Evolutionary conservation across 2,797 vertebrate genomes (phyloP).

Genomic region (Oreortyx pictus): DNA sequence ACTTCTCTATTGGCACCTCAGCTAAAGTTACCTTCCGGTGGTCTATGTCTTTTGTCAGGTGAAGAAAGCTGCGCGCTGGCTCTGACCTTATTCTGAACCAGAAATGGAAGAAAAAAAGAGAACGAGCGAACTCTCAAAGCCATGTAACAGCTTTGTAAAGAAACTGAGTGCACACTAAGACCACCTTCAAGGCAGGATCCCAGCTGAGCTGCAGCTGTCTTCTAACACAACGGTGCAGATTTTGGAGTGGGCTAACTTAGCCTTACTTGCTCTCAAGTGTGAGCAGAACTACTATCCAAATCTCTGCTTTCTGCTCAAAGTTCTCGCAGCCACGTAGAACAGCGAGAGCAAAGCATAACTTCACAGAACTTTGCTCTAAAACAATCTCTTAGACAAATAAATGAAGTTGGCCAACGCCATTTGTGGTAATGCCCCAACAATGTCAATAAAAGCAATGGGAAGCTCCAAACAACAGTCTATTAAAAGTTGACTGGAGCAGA

Average conservation of each 20-base stretch:
- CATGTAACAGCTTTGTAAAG: not conserved
- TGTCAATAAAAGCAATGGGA: constrained; percentile 7
- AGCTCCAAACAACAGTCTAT: not conserved
- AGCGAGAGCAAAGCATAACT: not conserved
- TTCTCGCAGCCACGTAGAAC: not conserved
- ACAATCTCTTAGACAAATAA: constrained; percentile 35
- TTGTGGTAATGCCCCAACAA: not conserved
- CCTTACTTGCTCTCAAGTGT: not conserved
- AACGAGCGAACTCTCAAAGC: not conserved
- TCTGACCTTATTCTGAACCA: not conserved
- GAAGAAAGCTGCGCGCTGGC: not conserved
- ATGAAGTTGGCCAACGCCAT: not conserved
- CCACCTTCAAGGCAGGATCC: not conserved
- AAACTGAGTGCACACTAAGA: not conserved
- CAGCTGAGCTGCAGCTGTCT: not conserved
- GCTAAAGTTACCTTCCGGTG: too few relatives aligned
- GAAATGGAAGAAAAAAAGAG: not conserved
- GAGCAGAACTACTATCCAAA: not conserved
- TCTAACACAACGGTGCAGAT: not conserved
- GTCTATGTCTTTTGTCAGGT: not conserved
- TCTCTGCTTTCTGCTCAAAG: constrained; percentile 23
- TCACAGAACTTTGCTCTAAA: constrained; percentile 46
- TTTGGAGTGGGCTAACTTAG: not conserved
- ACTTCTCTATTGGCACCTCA: not conserved
- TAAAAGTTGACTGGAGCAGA: not conserved